These are phyloP conservation scores for Centropus unirufus DNA, from an alignment of 2,113 vertebrate species.

Conservation along the genomic window DNA sequence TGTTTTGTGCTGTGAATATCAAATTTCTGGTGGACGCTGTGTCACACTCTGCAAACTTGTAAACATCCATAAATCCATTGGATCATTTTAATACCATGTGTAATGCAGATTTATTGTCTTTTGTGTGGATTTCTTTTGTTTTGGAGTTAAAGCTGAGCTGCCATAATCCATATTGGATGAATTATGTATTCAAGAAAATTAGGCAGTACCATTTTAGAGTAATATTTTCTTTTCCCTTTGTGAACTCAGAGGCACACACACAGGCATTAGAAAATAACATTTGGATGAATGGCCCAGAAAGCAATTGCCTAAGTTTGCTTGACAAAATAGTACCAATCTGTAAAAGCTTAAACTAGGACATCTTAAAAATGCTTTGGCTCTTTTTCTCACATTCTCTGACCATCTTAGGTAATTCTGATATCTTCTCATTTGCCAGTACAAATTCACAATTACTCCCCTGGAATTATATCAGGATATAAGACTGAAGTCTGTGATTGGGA, in stretches of 20 bases:
- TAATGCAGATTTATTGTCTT: slow-evolving; percentile 68
- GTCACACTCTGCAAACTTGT: slow-evolving; percentile 58
- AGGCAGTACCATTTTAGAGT: slow-evolving; percentile 33
- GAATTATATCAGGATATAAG: background rate
- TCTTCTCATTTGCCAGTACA: background rate
- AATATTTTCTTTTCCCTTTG: slow-evolving; percentile 44
- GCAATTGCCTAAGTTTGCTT: background rate
- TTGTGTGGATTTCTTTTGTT: slow-evolving; percentile 72
- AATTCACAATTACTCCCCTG: background rate
- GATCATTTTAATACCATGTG: slow-evolving; percentile 64
- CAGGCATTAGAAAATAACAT: background rate
- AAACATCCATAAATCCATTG: slow-evolving; percentile 63
- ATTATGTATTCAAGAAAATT: slow-evolving; percentile 51
- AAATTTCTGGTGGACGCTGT: slow-evolving; percentile 66
- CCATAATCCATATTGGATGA: slow-evolving; percentile 39
- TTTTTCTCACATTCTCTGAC: background rate
- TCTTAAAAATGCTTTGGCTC: background rate
- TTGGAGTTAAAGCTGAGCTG: slow-evolving; percentile 1
- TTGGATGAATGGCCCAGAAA: slow-evolving; percentile 2
- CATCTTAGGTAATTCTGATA: background rate
- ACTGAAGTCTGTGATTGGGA: background rate
- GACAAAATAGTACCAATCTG: background rate
- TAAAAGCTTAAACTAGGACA: background rate
- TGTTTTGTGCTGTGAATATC: slow-evolving; percentile 62
- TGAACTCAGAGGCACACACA: background rate